Evolutionary conservation across 2,113 vertebrate species (phyloP).

Genomic region (Cepphus grylle): DNA sequence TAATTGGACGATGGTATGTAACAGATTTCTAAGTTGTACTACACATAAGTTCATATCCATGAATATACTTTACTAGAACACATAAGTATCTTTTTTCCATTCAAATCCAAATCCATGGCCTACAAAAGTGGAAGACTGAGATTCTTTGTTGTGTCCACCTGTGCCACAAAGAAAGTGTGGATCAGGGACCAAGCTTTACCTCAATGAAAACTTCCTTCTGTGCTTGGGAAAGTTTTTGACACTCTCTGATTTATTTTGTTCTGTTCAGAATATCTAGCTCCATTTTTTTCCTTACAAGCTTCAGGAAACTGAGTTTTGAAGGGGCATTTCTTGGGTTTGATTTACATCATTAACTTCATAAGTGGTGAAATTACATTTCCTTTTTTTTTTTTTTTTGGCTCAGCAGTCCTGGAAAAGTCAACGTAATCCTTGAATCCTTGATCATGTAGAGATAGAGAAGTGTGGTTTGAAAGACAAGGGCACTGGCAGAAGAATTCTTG

Average conservation of each 20-base stretch:
- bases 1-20: not conserved
- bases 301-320: not conserved
- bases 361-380: not conserved
- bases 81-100: not conserved
- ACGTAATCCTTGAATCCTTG: not conserved
- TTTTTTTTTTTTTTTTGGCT: not conserved
- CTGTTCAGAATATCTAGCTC: not conserved
- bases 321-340: not conserved
- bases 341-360: rapidly evolving
- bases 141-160: not conserved
- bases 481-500: not conserved
- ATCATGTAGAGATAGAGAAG: not conserved
- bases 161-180: not conserved
- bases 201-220: not conserved
- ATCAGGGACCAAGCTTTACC: not conserved
- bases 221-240: not conserved
- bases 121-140: not conserved
- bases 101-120: not conserved
- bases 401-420: not conserved
- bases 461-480: not conserved
- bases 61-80: not conserved
- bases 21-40: not conserved
- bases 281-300: not conserved
- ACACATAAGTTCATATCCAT: not conserved
- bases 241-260: not conserved